A percentile compares a stretch with the other conserved stretches of the same genome.
Evolutionary conservation across 2,113 vertebrate genomes (phyloP).

Genomic region (Phylloscopus trochiloides): DNA sequence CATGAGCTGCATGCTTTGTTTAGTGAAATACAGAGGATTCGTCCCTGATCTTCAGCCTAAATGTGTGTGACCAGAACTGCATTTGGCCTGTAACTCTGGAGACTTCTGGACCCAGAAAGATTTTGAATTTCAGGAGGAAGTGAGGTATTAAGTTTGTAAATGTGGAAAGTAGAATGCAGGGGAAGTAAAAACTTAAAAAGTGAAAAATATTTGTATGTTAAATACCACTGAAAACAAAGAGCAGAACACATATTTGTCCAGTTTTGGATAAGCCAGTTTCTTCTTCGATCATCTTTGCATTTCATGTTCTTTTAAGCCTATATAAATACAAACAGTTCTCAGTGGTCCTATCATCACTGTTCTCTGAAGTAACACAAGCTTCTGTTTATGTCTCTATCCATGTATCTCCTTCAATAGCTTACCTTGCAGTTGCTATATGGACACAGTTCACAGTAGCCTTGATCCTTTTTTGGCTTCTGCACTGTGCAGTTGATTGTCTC

Average conservation of each 20-base stretch:
- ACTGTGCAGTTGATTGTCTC: not conserved
- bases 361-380: not conserved
- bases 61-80: not conserved
- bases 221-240: not conserved
- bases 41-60: not conserved
- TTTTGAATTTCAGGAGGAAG: not conserved
- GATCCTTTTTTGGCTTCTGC: not conserved
- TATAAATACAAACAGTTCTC: not conserved
- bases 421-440: not conserved
- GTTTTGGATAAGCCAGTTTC: not conserved
- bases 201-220: not conserved
- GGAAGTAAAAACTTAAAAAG: rapidly evolving
- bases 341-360: not conserved
- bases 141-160: not conserved
- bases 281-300: not conserved
- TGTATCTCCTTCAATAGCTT: not conserved
- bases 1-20: not conserved
- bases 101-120: not conserved
- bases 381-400: not conserved
- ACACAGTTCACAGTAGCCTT: not conserved
- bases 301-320: not conserved
- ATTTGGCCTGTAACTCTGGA: not conserved
- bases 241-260: not conserved
- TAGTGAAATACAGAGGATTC: not conserved
- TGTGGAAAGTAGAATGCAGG: not conserved